Evolutionary conservation across 2,113 vertebrate genomes (phyloP), one percentile per base, ranked within the genome.

Genomic region (Steatornis caripensis): DNA sequence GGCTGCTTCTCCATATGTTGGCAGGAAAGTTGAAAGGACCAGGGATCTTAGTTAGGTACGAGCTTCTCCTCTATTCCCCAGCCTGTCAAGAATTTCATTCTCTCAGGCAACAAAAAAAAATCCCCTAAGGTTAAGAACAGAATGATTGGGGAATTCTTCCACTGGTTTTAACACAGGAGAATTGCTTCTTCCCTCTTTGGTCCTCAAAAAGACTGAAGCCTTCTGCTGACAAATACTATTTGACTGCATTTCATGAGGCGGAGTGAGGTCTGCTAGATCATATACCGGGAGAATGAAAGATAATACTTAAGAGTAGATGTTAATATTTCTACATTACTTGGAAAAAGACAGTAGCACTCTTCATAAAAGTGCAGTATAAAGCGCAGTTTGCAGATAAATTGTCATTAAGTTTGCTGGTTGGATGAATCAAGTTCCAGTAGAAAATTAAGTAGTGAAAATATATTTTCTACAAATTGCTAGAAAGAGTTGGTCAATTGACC

Each of bases 381-480:
- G 62, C 82, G 80, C 71, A 43, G 27, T 83, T 88, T 93, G 68
- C 71, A 80, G 84, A 61, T 45, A 89, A 92, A 87, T 87, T 85
- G 39, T 60, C 80, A 41, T 93, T 90, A 77, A 86, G 77, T 89
- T 87, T 48, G 49, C 87, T 93, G 84, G 71, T 94, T 87, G 95
- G 82, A 41, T 96, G 95, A 94, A 95, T 95, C 95, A 84, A 95
- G 72, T 95, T 97, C 83, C 74, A 64, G 72, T 79, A 92, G 95
- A 87, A 97, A 96, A 97, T 96, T 92, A 95, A 93, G 87, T 75
- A 75, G 48, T 69, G 89, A 82, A 94, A 97, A 96, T 96, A 88
- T 96, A 81, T 98, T 97, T 97, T 95, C 93, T 87, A 71, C 87
- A 96, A 98, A 97, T 93, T 76, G 88, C 92, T 89, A 82, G 37